phyloP scores from a whole-genome alignment of 2,888 invertebrate species.

The Pyralis farinalis region DNA sequence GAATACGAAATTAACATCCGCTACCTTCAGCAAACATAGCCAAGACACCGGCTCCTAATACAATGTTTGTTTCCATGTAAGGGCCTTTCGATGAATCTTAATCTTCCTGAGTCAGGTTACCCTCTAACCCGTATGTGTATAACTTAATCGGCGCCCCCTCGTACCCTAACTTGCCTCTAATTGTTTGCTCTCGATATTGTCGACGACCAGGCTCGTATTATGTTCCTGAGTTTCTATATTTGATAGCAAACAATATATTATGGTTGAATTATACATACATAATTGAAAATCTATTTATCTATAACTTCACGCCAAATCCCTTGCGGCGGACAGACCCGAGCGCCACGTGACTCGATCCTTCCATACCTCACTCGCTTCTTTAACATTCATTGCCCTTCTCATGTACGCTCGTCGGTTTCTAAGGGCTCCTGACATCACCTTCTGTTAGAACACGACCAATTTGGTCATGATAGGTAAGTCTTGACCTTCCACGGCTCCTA shows the following conservation, averaged over 20 bases:
- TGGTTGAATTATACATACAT: too few species aligned
- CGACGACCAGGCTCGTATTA: slow-evolving; percentile 60
- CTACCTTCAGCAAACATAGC: slow-evolving; percentile 74
- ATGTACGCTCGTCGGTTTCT: too few species aligned
- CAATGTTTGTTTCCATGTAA: slow-evolving; percentile 77
- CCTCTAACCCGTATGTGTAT: slow-evolving; percentile 77
- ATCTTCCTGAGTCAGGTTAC: slow-evolving; percentile 75
- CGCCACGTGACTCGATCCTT: too few species aligned
- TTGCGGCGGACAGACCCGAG: too few species aligned
- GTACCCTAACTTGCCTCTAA: slow-evolving; percentile 71
- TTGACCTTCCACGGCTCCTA: too few species aligned
- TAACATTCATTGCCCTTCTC: too few species aligned
- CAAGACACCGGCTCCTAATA: slow-evolving; percentile 72
- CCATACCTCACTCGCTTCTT: too few species aligned
- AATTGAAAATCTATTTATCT: too few species aligned
- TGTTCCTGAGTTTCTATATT: slow-evolving; percentile 24
- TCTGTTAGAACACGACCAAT: too few species aligned
- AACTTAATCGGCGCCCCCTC: slow-evolving; percentile 73
- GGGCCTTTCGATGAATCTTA: slow-evolving; percentile 77
- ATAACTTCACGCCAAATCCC: too few species aligned
- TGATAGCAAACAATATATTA: slow-evolving; percentile 27
- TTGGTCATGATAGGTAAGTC: too few species aligned
- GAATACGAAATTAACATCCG: slow-evolving; percentile 79
- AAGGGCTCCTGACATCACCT: too few species aligned
- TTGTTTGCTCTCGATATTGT: slow-evolving; percentile 79